Evolutionary conservation across 2,113 vertebrate genomes (phyloP), one percentile per base, ranked within the genome.

Genomic region (Phrynosoma blainvillii): DNA sequence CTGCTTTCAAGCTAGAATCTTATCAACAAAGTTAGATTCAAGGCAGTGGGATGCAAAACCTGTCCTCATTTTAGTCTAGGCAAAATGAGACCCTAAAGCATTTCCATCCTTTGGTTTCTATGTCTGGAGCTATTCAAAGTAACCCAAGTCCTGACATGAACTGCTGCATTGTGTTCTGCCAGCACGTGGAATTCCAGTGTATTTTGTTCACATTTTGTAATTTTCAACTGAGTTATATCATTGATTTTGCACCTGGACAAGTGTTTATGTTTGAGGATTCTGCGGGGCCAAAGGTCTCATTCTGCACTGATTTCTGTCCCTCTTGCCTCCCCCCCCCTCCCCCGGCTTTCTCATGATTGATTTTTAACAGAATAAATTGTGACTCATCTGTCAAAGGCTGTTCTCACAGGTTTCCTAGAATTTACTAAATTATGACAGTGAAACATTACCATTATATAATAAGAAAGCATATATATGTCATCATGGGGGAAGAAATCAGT

Each of bases 221-320:
- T 18, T 32, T 92, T 85, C 21, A 62, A 47, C 62, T 92, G 91
- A 92, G 88, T 92, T 93, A 93, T 73, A 32, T 84, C 25, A 93
- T 87, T 73, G 13, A 92, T 94, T 95, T 94, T 95, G 91, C 93
- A 95, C 92, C 93, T 95, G 93, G 92, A n/a, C 40, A 87, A 91
- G 92, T 76, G 77, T 66, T 91, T 95, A 92, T 92, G 87, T 92
- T 56, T 93, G 93, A 93, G 90, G 88, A 94, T 90, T 87, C 79
- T 36, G 82, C 89, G 77, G 56, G 65, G 87, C 11, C 65, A 62
- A 90, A 11, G 20, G 40, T 85, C 94, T 94, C 91, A 87, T 86
- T 92, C 84, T 86, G 76, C 83, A 87, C 85, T 90, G 85, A 91
- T 88, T 92, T 89, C 82, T 92, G 83, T 75, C 83, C 78, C 52